phyloP scores from a whole-genome alignment of 1,140 invertebrate genomes.

The Cydia splendana region DNA sequence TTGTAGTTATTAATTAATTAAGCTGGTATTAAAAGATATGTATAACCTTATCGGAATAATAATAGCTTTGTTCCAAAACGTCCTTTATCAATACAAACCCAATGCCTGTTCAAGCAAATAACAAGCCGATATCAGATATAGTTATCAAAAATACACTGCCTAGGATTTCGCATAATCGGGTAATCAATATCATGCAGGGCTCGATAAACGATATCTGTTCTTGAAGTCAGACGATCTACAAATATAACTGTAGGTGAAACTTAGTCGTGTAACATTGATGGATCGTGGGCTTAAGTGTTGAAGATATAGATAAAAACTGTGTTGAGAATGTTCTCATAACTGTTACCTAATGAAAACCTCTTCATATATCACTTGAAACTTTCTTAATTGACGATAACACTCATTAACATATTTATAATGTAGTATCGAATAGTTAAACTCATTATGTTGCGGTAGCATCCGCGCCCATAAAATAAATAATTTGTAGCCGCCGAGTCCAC shows the following conservation, averaged over 20 bases:
- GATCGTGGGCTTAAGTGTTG: conserved; percentile 4
- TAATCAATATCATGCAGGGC: conserved; percentile 54
- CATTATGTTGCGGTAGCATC: conserved; percentile 18
- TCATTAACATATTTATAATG: conserved; percentile 18
- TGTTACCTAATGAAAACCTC: neutral
- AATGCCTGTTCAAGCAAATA: neutral
- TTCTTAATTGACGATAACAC: neutral
- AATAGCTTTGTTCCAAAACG: conserved; percentile 28
- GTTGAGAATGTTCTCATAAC: conserved; percentile 1
- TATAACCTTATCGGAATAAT: neutral
- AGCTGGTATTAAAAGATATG: neutral
- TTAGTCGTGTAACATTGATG: conserved; percentile 22
- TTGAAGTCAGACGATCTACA: conserved; percentile 10
- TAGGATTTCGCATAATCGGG: conserved; percentile 49
- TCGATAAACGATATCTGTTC: conserved; percentile 43
- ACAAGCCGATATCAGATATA: conserved; percentile 39
- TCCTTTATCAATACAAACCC: conserved; percentile 36
- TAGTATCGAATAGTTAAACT: conserved; percentile 15
- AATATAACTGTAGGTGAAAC: neutral
- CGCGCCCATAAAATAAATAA: conserved; percentile 21
- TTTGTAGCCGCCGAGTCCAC: conserved; percentile 24
- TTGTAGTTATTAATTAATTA: too few relatives aligned
- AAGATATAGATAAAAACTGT: neutral
- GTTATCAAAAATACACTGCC: conserved; percentile 42
- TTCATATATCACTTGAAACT: conserved; percentile 1